Evolutionary conservation across 2,888 invertebrate genomes (phyloP).

Genomic region (Protonemura montana): DNA sequence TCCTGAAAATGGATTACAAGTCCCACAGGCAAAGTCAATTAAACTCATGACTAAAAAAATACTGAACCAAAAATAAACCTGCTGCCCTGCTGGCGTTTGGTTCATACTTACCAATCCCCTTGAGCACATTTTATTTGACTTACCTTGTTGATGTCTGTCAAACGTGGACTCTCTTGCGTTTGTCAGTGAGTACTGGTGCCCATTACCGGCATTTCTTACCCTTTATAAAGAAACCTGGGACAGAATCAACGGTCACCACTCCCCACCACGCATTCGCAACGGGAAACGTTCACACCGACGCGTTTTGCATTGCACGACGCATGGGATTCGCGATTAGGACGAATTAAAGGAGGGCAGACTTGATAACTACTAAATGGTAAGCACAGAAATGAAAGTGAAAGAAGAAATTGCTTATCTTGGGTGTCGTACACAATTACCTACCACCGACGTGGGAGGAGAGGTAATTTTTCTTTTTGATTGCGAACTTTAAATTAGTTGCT

Average conservation of each 20-base stretch:
- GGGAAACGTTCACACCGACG: background rate
- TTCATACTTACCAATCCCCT: no score
- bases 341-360: conserved; percentile 4
- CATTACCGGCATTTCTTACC: background rate
- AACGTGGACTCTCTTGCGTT: background rate
- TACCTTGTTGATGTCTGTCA: background rate
- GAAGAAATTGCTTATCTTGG: background rate
- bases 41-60: no score
- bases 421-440: background rate
- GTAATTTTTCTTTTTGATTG: background rate
- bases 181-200: background rate
- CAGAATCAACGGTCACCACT: background rate
- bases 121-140: background rate
- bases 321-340: background rate
- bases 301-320: background rate
- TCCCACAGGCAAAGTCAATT: no score
- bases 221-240: background rate
- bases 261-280: background rate
- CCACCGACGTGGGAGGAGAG: background rate
- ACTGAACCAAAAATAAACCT: no score
- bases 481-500: background rate
- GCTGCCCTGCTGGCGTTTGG: no score
- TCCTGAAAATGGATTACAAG: no score
- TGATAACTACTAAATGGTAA: background rate
- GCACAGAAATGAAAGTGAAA: background rate